Conservation (phyloP, 2,113 vertebrate species). For the Notothenia rossii region DNA sequence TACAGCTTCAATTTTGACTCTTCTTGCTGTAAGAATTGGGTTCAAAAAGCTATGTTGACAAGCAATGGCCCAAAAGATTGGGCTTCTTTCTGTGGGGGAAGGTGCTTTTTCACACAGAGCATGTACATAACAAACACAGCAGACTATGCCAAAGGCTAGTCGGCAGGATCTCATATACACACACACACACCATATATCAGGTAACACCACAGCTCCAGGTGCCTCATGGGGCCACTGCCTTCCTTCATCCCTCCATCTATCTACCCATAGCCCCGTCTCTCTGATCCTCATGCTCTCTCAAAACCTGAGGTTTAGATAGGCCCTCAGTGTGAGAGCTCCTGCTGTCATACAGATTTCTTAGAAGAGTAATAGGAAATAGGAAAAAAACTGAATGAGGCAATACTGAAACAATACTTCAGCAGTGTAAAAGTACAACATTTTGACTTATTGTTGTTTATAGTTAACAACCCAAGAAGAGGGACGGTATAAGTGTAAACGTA, state of each 20-base stretch:
- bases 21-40: constrained; percentile 13
- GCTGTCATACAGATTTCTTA: constrained; percentile 41
- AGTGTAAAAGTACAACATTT: constrained; percentile 18
- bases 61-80: constrained; percentile 25
- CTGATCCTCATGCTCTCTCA: constrained; percentile 51
- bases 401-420: constrained; percentile 40
- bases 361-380: constrained; percentile 22
- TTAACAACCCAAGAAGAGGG: constrained; percentile 46
- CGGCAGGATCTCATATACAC: constrained; percentile 60
- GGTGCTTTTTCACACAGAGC: constrained; percentile 56
- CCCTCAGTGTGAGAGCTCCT: constrained; percentile 39
- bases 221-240: constrained; percentile 56
- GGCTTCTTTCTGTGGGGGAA: constrained; percentile 34
- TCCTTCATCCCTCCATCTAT: constrained; percentile 60
- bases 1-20: constrained; percentile 21
- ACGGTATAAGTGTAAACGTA: constrained; percentile 39
- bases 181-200: constrained; percentile 48
- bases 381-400: constrained; percentile 52
- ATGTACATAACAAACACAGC: constrained; percentile 55
- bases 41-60: constrained; percentile 45
- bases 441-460: constrained; percentile 15
- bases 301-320: constrained; percentile 48
- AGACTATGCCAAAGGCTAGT: constrained; percentile 62
- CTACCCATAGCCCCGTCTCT: constrained; percentile 37
- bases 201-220: constrained; percentile 58